These are phyloP conservation scores for Drosophila grimshawi DNA, from an alignment of 1,140 invertebrate species.

Conservation along the genomic window DNA sequence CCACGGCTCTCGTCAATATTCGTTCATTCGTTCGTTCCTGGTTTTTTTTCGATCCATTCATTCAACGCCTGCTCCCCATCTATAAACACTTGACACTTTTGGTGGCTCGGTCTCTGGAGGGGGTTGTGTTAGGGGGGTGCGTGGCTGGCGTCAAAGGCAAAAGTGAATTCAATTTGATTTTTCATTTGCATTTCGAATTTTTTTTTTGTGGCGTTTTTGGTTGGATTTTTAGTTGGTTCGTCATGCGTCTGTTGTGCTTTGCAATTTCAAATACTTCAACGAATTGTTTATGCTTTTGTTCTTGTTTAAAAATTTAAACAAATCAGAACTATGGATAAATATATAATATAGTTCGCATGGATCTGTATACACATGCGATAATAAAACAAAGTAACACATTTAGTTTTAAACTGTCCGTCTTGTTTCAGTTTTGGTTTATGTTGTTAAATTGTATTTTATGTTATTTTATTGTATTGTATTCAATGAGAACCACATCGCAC, in stretches of 20 bases:
- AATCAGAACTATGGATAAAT: too few species aligned
- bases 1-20: neutral
- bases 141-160: constrained; percentile 58
- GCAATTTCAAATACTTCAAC: constrained; percentile 55
- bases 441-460: too few species aligned
- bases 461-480: too few species aligned
- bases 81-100: constrained; percentile 72
- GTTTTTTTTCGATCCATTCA: constrained; percentile 21
- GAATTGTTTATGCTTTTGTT: constrained; percentile 6
- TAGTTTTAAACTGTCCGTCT: too few species aligned
- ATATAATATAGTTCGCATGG: too few species aligned
- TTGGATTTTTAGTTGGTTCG: constrained; percentile 31
- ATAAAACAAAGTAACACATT: too few species aligned
- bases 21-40: constrained; percentile 3
- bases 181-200: constrained; percentile 56
- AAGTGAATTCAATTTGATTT: constrained; percentile 73
- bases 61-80: constrained; percentile 20
- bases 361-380: too few species aligned
- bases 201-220: constrained; percentile 6
- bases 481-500: too few species aligned
- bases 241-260: constrained; percentile 31
- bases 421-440: too few species aligned
- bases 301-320: neutral
- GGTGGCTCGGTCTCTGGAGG: constrained; percentile 19
- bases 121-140: constrained; percentile 5